Evolutionary conservation across 2,888 invertebrate genomes (phyloP), one percentile per base, ranked within the genome.

Genomic region (Pseudanteris insignis): DNA sequence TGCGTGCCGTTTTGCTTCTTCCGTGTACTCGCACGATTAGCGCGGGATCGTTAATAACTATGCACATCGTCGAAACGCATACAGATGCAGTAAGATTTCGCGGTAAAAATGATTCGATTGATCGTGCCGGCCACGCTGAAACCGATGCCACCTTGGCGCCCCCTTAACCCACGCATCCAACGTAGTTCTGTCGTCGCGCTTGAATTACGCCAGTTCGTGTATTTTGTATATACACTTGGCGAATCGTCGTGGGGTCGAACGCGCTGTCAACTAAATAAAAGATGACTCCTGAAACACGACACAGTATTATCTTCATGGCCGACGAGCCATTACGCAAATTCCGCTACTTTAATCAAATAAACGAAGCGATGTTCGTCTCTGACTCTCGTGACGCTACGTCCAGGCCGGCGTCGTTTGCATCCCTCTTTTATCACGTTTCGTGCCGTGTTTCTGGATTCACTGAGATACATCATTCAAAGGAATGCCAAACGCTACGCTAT

Each of bases 61-160:
- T 13, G 24, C 34, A 28, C 34, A 15, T 46, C 44, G 21, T 12
- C 32, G 47, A 60, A 55, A 50, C 40, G 61, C 44, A 53, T 54
- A 48, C 60, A 48, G 60, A 54, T 60, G 54, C 54, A 60, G 59
- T 37, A 60, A 37, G 48, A 48, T 44, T 48, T 48, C 38, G 34
- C 15, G 40, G 26, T 34, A 51, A 51, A 46, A 51, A 26, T 51
- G 28, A 46, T 58, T 50, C 40, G 36, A 58, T 38, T 40, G 15
- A 30, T 43, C 50, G 26, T 24, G 29, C 25, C 36, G 38, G 25
- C 13, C 11, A 11, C 34, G 24, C 25, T 9, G 18, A 28, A 38
- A 30, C 26, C 11, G 8, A 11, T 8, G n/a, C 36, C 14, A 21
- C 7, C 7, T 25, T 14, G 18, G 15, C n/a, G 34, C 15, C 33